phyloP scores from a whole-genome alignment of 2,888 invertebrate species.

The Mechanitis messenoides region DNA sequence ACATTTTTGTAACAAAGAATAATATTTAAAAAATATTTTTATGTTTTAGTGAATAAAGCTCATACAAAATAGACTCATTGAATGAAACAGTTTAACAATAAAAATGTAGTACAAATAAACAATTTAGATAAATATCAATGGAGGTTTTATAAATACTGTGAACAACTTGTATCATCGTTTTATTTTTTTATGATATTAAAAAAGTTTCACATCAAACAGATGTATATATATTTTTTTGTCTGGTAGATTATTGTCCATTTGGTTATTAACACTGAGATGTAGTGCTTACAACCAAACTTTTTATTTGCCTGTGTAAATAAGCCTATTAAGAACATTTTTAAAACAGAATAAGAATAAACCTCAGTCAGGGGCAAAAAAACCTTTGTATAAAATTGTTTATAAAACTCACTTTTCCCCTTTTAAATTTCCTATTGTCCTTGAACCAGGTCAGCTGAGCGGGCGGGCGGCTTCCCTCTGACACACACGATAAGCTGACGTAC shows the following conservation, averaged over 20 bases:
- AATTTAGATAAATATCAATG: neutral
- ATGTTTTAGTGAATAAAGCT: neutral
- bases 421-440: constrained; percentile 86
- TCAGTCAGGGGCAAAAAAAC: no score
- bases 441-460: constrained; percentile 90
- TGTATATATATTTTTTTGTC: no score
- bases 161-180: neutral
- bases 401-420: constrained; percentile 81
- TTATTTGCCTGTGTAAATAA: no score
- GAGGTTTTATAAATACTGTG: neutral
- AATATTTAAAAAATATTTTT: neutral
- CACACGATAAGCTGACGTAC: constrained; percentile 87
- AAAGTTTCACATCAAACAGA: no score
- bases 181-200: no score
- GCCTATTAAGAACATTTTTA: no score
- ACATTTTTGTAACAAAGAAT: no score
- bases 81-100: constrained; percentile 1
- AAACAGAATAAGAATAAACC: no score
- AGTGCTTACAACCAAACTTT: no score
- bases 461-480: constrained; percentile 90
- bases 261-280: no score
- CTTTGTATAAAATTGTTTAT: neutral
- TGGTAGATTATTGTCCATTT: no score
- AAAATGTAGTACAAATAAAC: neutral
- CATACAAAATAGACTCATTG: neutral